These are phyloP conservation scores for Fregata magnificens DNA, from an alignment of 2,113 vertebrate genomes.

Conservation along the genomic window DNA sequence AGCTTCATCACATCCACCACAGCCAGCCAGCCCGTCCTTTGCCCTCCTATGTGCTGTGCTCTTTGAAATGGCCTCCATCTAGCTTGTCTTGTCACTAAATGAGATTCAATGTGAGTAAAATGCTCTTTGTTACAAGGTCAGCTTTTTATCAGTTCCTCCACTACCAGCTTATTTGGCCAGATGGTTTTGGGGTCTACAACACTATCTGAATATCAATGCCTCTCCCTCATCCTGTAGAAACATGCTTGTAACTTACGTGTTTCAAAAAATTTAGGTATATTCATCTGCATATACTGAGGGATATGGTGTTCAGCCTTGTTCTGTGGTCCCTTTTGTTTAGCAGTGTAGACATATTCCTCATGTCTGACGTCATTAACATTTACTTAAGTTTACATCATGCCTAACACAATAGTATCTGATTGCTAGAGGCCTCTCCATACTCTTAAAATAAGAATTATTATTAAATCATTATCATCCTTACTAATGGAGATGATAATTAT, in stretches of 20 bases:
- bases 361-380: neutral
- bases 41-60: neutral
- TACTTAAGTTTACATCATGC: neutral
- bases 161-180: neutral
- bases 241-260: neutral
- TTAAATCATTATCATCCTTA: neutral
- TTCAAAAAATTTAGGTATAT: neutral
- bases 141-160: neutral
- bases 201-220: neutral
- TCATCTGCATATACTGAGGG: rapidly evolving
- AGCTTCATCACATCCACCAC: neutral
- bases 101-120: neutral
- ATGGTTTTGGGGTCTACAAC: neutral
- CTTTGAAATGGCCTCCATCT: neutral
- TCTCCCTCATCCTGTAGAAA: neutral
- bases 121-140: neutral
- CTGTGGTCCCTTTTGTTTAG: neutral
- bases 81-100: neutral
- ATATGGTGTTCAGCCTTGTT: neutral
- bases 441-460: neutral
- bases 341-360: neutral
- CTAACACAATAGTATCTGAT: neutral
- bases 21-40: neutral
- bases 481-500: neutral
- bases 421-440: neutral